phyloP scores from a whole-genome alignment of 2,888 invertebrate genomes.

The Eremobia ochroleuca region DNA sequence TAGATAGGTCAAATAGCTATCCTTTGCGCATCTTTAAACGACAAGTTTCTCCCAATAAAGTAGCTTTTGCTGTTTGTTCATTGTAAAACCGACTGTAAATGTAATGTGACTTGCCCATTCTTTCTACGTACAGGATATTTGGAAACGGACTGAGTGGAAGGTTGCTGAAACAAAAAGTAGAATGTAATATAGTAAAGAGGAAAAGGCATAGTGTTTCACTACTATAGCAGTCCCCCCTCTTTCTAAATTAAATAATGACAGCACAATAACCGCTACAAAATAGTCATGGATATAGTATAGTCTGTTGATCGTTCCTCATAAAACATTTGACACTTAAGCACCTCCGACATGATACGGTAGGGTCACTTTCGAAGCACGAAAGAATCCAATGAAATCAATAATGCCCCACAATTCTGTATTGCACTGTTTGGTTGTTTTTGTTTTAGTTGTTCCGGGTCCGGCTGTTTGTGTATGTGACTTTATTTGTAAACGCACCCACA shows the following conservation, averaged over 20 bases:
- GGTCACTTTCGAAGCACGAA: not conserved
- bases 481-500: too few species aligned
- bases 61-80: too few species aligned
- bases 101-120: not conserved
- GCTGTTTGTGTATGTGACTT: too few species aligned
- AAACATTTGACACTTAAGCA: not conserved
- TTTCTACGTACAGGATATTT: not conserved
- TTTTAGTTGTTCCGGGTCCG: too few species aligned
- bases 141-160: not conserved
- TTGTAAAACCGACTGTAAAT: not conserved
- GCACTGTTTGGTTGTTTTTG: not conserved
- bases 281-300: not conserved
- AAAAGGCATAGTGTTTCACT: not conserved
- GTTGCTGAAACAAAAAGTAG: conserved; percentile 2
- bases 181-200: not conserved
- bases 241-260: not conserved
- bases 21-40: too few species aligned
- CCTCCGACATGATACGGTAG: not conserved
- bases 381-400: conserved; percentile 14
- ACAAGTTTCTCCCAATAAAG: too few species aligned
- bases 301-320: not conserved
- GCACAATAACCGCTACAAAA: not conserved
- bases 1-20: too few species aligned
- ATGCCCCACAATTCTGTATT: not conserved
- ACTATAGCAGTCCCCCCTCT: not conserved